phyloP scores from a whole-genome alignment of 2,797 vertebrate species.

The Sebastes miniatus region DNA sequence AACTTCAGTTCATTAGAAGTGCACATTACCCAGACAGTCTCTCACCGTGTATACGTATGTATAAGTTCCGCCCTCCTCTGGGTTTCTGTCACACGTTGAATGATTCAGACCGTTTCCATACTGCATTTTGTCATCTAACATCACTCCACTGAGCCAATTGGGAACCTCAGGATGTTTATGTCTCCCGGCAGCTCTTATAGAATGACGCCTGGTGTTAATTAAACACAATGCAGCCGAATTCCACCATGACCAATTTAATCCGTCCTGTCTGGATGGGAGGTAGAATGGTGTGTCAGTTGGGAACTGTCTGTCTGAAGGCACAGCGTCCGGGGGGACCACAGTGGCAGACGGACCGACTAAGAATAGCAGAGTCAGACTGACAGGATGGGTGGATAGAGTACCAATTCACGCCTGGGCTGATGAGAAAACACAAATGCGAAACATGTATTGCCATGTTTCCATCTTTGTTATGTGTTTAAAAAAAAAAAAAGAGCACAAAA shows the following conservation, averaged over 20 bases:
- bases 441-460: background rate
- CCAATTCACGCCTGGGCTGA: constrained; percentile 61
- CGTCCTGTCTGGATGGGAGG: constrained; percentile 37
- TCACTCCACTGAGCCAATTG: constrained; percentile 14
- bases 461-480: background rate
- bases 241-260: constrained; percentile 71
- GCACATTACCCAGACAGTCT: background rate
- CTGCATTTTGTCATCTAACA: constrained; percentile 25
- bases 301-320: constrained; percentile 51
- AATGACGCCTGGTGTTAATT: constrained; percentile 68
- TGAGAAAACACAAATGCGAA: constrained; percentile 40
- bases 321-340: constrained; percentile 39
- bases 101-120: constrained; percentile 31
- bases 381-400: constrained; percentile 33
- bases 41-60: background rate
- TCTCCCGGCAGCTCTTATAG: constrained; percentile 54
- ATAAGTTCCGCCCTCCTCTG: background rate
- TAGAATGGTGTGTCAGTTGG: constrained; percentile 50
- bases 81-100: background rate
- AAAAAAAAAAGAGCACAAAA: background rate
- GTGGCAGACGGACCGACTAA: constrained; percentile 62
- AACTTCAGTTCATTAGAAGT: too few relatives aligned
- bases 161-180: constrained; percentile 44
- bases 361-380: constrained; percentile 62
- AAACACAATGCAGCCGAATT: constrained; percentile 64